Percentiles rank a stretch among this genome's conserved stretches.
Evolutionary conservation across 2,888 invertebrate species (phyloP).

Genomic region (Orchestes rusci): DNA sequence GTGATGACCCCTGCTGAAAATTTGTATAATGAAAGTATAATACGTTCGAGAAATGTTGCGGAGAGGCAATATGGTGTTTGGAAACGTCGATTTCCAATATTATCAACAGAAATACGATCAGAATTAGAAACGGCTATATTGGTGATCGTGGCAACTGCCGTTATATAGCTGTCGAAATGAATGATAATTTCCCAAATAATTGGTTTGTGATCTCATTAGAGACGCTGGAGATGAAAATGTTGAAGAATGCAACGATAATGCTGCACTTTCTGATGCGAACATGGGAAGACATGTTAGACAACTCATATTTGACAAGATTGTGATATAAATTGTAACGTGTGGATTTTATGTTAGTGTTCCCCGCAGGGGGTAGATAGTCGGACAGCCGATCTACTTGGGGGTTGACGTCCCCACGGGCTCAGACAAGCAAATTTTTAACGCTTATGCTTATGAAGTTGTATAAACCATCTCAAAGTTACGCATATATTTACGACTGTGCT

Average conservation of each 20-base stretch:
- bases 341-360: no score
- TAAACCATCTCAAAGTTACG: no score
- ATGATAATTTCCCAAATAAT: not conserved
- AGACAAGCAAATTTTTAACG: no score
- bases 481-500: no score
- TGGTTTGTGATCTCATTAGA: not conserved
- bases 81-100: constrained; percentile 27
- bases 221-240: not conserved
- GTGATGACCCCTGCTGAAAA: no score
- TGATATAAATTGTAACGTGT: no score
- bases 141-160: constrained; percentile 7
- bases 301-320: no score
- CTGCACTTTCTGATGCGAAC: not conserved
- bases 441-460: no score
- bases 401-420: no score
- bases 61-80: constrained; percentile 25
- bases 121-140: constrained; percentile 2
- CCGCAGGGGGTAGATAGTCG: no score
- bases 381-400: no score
- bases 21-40: no score
- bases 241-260: not conserved
- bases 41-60: constrained; percentile 22
- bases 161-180: constrained; percentile 1
- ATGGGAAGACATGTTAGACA: not conserved
- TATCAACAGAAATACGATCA: constrained; percentile 8